phyloP scores from a whole-genome alignment of 2,888 invertebrate genomes.

The Phyllotreta striolata region DNA sequence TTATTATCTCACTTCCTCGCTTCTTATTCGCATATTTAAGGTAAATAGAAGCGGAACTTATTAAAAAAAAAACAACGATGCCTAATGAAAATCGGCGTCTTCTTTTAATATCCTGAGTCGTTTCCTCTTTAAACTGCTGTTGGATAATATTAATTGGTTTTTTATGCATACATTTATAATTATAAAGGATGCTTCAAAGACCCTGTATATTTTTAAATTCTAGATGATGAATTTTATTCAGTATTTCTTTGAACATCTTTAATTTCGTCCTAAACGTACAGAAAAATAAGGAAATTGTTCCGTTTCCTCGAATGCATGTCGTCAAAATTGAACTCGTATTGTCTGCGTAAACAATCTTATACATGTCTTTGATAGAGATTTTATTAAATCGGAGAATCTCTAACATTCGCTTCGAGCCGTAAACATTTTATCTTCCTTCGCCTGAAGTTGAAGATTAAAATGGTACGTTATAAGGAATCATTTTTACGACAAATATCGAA shows the following conservation, averaged over 20 bases:
- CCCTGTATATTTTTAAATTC: no score
- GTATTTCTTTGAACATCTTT: neutral
- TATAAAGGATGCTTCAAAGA: no score
- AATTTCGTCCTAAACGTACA: constrained; percentile 16
- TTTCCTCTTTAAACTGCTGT: constrained; percentile 10
- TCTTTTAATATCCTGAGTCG: constrained; percentile 15
- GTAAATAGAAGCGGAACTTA: constrained; percentile 14
- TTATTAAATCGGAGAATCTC: constrained; percentile 37
- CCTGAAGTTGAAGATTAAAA: no score
- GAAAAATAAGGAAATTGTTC: no score
- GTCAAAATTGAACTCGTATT: constrained; percentile 36
- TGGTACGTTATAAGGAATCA: no score
- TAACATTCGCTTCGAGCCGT: constrained; percentile 21
- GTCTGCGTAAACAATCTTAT: constrained; percentile 38
- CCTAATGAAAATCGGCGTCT: constrained; percentile 6
- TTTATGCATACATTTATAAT: neutral
- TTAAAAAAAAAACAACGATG: constrained; percentile 9
- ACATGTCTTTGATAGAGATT: constrained; percentile 37
- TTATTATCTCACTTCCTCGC: constrained; percentile 26
- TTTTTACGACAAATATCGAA: no score
- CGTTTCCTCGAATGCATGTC: constrained; percentile 29
- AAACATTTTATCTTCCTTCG: no score
- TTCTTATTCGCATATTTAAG: constrained; percentile 21
- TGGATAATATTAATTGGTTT: constrained; percentile 7
- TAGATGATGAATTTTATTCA: no score